Evolutionary conservation across 2,888 invertebrate species (phyloP).

Genomic region (Octodonta nipae): DNA sequence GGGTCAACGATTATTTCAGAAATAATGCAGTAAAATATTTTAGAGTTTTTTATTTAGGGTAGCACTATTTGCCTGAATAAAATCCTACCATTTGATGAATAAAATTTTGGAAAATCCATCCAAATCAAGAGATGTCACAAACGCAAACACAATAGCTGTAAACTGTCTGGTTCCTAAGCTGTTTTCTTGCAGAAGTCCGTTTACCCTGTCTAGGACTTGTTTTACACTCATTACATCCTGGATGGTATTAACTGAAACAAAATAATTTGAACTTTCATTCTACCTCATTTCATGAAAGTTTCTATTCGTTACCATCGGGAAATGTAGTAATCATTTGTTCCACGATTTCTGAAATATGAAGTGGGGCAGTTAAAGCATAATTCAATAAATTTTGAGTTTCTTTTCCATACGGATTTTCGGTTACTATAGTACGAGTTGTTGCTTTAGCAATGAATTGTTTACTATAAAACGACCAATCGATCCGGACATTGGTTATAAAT

Average conservation of each 20-base stretch:
- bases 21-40: no score
- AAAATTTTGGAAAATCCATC: constrained; percentile 38
- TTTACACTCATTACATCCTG: constrained; percentile 46
- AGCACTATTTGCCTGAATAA: no score
- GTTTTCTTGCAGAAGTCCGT: constrained; percentile 30
- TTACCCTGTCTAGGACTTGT: constrained; percentile 40
- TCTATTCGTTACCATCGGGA: background rate
- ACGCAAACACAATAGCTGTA: constrained; percentile 54
- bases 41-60: no score
- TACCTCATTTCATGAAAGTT: background rate
- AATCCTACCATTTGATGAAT: constrained; percentile 32
- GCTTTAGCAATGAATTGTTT: constrained; percentile 40
- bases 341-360: constrained; percentile 27
- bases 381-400: constrained; percentile 46
- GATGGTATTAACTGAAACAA: constrained; percentile 38
- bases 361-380: constrained; percentile 36
- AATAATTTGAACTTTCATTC: constrained; percentile 3
- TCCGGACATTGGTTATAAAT: constrained; percentile 55
- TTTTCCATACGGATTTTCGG: constrained; percentile 56
- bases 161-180: constrained; percentile 43
- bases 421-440: constrained; percentile 47
- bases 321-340: constrained; percentile 21
- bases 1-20: no score
- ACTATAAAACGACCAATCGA: constrained; percentile 45
- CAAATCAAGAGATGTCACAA: constrained; percentile 57